Conservation (phyloP, 2,888 invertebrate species). For the Polymixis lichenea region DNA sequence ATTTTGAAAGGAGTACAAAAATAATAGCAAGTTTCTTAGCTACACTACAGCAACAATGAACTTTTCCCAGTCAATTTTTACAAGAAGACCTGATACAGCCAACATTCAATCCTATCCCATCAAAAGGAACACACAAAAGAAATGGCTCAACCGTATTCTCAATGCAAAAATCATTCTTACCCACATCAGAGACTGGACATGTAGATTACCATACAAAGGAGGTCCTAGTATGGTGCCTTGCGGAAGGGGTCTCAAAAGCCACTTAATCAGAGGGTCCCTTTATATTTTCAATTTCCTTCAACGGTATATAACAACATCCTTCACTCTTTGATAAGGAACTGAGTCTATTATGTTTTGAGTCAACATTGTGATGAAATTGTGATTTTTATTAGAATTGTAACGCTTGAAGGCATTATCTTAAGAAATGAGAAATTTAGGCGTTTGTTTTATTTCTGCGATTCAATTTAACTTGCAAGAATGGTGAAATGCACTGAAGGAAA, state of each 20-base stretch:
- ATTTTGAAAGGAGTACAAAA: too few relatives aligned
- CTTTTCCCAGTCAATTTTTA: background rate
- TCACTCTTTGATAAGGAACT: slow-evolving; percentile 41
- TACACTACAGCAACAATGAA: background rate
- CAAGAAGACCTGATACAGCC: slow-evolving; percentile 21
- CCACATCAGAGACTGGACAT: slow-evolving; percentile 64
- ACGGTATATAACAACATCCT: slow-evolving; percentile 50
- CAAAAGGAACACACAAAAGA: slow-evolving; percentile 44
- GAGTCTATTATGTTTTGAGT: slow-evolving; percentile 50
- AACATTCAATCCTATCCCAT: slow-evolving; percentile 13
- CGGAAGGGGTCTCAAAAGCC: slow-evolving; percentile 62
- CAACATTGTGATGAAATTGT: slow-evolving; percentile 32
- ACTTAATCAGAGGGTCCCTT: slow-evolving; percentile 66
- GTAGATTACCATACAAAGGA: slow-evolving; percentile 65
- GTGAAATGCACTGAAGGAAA: slow-evolving; percentile 2
- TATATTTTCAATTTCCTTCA: slow-evolving; percentile 70
- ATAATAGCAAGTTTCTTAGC: background rate
- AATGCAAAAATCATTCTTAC: slow-evolving; percentile 59
- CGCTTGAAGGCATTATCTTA: slow-evolving; percentile 10
- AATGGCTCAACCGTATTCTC: slow-evolving; percentile 20
- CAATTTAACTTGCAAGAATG: slow-evolving; percentile 20
- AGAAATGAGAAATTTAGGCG: slow-evolving; percentile 32
- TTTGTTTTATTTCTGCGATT: slow-evolving; percentile 31
- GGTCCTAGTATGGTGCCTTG: slow-evolving; percentile 59
- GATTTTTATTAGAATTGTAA: slow-evolving; percentile 34